Evolutionary conservation across 2,888 invertebrate species (phyloP).

Genomic region (Dascillus cervinus): DNA sequence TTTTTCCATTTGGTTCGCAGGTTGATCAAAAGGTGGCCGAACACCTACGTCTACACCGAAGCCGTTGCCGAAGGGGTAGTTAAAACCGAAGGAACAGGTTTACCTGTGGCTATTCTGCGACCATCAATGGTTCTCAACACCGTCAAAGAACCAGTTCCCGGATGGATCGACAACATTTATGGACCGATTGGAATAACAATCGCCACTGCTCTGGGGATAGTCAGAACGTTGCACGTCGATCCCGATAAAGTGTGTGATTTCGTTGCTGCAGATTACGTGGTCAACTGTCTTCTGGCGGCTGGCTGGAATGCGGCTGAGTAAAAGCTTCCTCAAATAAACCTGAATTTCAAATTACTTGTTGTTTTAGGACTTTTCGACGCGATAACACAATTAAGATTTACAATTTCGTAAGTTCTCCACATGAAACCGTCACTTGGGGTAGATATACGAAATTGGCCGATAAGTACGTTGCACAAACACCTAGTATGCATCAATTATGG

Average conservation of each 20-base stretch:
- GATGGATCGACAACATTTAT: neutral
- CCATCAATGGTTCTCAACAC: neutral
- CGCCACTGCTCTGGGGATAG: neutral
- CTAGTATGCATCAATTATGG: no score
- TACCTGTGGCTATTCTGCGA: neutral
- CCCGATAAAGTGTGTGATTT: neutral
- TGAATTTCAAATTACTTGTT: no score
- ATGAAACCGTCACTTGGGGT: no score
- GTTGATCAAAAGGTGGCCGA: neutral
- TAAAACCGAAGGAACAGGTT: neutral
- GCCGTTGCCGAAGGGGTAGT: neutral
- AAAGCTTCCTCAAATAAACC: no score
- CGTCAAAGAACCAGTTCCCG: neutral
- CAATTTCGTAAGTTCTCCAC: no score
- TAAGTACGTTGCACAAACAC: no score
- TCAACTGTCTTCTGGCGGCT: neutral
- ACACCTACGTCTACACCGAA: neutral
- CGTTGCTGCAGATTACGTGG: neutral
- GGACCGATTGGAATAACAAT: neutral
- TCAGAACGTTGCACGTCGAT: neutral
- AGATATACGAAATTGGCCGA: no score
- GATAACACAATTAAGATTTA: no score
- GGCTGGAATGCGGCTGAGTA: neutral
- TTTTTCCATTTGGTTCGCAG: no score
- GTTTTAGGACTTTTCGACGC: no score